Conservation (phyloP, 2,888 invertebrate genomes). For the Patella depressa region DNA sequence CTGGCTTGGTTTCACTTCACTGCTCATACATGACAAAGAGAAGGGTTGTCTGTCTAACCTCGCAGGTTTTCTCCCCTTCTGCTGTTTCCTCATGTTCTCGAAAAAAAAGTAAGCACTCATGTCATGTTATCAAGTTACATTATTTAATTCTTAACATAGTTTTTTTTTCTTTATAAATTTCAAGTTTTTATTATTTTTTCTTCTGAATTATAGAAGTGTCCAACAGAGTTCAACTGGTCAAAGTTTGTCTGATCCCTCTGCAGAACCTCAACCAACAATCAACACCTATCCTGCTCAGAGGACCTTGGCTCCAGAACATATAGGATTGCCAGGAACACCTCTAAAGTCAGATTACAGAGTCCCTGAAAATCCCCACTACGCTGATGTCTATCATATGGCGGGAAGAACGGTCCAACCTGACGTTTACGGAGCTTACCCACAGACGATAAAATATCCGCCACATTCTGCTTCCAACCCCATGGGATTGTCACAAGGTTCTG, state of each 20-base stretch:
- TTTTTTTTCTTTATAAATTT: no score
- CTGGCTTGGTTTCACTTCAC: no score
- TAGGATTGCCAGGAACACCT: conserved; percentile 40
- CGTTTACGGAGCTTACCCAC: conserved; percentile 51
- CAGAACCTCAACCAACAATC: conserved; percentile 51
- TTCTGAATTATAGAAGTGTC: conserved; percentile 44
- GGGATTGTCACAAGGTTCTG: conserved; percentile 44
- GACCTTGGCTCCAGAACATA: conserved; percentile 47
- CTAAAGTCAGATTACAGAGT: conserved; percentile 51
- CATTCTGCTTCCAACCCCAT: conserved; percentile 51
- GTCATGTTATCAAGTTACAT: no score
- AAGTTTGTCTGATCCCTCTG: conserved; percentile 48
- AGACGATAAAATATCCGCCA: conserved; percentile 57
- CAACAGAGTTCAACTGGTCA: conserved; percentile 51
- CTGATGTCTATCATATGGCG: conserved; percentile 40
- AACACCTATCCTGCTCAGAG: conserved; percentile 46
- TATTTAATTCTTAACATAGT: no score
- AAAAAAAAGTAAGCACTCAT: no score
- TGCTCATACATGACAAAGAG: no score
- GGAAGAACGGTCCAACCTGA: conserved; percentile 32
- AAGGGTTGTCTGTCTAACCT: no score
- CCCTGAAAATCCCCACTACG: conserved; percentile 34
- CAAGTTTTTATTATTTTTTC: not conserved
- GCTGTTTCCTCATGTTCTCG: no score
- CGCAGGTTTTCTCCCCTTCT: no score